A percentile compares a stretch with the other conserved stretches of the same genome.
These are phyloP conservation scores for Rhagoletis zephyria DNA, from an alignment of 1,140 invertebrate genomes.

Conservation along the genomic window DNA sequence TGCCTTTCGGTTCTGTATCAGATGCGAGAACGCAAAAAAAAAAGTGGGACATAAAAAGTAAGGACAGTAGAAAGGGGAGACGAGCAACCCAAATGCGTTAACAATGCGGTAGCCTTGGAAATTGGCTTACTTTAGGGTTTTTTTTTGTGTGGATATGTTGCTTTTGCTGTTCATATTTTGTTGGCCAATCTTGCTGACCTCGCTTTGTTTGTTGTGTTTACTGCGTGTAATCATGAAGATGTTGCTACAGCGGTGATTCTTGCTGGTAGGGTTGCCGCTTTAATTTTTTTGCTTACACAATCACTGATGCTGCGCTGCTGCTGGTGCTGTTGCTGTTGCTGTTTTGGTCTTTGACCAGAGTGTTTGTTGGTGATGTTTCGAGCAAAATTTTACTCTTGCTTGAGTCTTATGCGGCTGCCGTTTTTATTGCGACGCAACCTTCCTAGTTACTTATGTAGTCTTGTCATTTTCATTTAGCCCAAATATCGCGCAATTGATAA, in stretches of 20 bases:
- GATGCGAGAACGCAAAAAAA: neutral
- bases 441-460: neutral
- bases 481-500: constrained; percentile 52
- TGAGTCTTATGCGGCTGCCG: neutral
- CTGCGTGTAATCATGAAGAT: constrained; percentile 2
- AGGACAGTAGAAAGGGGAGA: neutral
- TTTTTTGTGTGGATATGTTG: neutral
- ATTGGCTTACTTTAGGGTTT: neutral
- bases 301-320: neutral
- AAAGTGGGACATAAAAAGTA: neutral
- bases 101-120: neutral
- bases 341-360: neutral
- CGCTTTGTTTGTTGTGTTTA: neutral
- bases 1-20: neutral
- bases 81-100: neutral
- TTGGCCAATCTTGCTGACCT: neutral
- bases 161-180: constrained; percentile 29
- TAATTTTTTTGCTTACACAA: neutral
- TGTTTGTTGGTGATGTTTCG: neutral
- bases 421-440: neutral
- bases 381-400: neutral
- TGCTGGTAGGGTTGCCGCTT: neutral
- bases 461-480: constrained; percentile 30
- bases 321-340: neutral
- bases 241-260: neutral